Evolutionary conservation across 37 sponge, comb jelly and placozoan genomes (phyloP).

Genomic region (Hormiphora californensis): DNA sequence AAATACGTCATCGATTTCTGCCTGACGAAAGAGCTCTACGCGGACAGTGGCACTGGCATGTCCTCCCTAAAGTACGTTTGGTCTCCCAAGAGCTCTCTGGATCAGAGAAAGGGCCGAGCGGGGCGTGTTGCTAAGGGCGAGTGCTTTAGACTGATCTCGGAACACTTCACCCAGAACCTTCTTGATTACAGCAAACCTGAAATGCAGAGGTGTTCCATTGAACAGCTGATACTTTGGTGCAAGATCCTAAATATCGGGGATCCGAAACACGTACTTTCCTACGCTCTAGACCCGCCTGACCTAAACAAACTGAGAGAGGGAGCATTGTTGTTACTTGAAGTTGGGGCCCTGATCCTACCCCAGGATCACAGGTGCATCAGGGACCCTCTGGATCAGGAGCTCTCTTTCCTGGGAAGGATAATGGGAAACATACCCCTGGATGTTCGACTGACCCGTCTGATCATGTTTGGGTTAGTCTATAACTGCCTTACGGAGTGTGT

Average conservation of each 20-base stretch:
- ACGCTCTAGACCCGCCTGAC: conserved; percentile 80
- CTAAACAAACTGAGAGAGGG: conserved; percentile 46
- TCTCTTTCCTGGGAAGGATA: conserved; percentile 80
- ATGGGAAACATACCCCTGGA: conserved; percentile 78
- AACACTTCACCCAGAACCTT: conserved; percentile 60
- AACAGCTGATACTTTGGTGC: conserved; percentile 70
- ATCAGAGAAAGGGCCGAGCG: conserved; percentile 79
- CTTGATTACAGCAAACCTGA: conserved; percentile 74
- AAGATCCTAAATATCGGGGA: conserved; percentile 86
- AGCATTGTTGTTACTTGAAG: conserved; percentile 27
- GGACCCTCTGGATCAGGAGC: conserved; percentile 76
- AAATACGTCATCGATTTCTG: conserved; percentile 93
- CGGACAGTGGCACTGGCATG: conserved; percentile 73
- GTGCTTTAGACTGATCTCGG: conserved; percentile 77
- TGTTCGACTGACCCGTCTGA: conserved; percentile 68
- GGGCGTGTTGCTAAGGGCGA: conserved; percentile 82
- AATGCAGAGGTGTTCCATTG: conserved; percentile 82
- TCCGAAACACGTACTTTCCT: conserved; percentile 65
- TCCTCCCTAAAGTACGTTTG: conserved; percentile 66
- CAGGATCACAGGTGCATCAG: conserved; percentile 50
- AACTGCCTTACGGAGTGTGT: conserved; percentile 70
- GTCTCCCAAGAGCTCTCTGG: conserved; percentile 83
- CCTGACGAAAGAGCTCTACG: conserved; percentile 81
- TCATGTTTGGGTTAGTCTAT: conserved; percentile 89
- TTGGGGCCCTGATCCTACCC: conserved; percentile 8